A percentile compares a stretch with the other conserved stretches of the same genome.
Evolutionary conservation across 1,140 invertebrate genomes (phyloP).

Genomic region (Latrodectus geometricus): DNA sequence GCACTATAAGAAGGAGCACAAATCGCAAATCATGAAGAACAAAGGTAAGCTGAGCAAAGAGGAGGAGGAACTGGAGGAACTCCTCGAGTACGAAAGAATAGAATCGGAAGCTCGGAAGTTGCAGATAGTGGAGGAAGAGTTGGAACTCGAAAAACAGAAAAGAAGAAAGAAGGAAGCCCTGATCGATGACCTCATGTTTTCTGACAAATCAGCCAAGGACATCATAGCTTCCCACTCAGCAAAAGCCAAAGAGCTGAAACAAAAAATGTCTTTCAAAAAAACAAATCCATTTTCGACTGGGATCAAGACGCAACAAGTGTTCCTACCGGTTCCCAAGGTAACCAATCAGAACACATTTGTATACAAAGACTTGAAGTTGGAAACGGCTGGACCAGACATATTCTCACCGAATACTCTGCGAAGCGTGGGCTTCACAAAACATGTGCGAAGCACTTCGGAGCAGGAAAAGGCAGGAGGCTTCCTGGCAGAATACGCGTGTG

Average conservation of each 20-base stretch:
- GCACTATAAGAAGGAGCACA: constrained; percentile 93
- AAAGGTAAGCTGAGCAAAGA: constrained; percentile 70
- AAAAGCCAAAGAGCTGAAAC: constrained; percentile 74
- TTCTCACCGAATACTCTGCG: constrained; percentile 78
- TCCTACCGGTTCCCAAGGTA: constrained; percentile 75
- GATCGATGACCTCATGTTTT: constrained; percentile 95
- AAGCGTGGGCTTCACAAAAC: constrained; percentile 78
- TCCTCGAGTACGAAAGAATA: constrained; percentile 82
- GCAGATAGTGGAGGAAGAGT: constrained; percentile 75
- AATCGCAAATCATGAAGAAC: constrained; percentile 89
- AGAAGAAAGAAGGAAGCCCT: constrained; percentile 87
- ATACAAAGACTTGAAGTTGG: constrained; percentile 75
- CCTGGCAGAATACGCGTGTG: constrained; percentile 82
- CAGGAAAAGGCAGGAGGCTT: constrained; percentile 90
- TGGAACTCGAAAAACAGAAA: constrained; percentile 84
- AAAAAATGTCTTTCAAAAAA: constrained; percentile 28
- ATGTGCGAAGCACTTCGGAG: constrained; percentile 80
- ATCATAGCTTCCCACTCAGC: constrained; percentile 87
- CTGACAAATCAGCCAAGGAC: constrained; percentile 85
- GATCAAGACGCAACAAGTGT: constrained; percentile 66
- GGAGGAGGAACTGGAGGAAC: constrained; percentile 79
- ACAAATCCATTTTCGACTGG: constrained; percentile 68
- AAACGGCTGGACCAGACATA: constrained; percentile 78
- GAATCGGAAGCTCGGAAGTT: constrained; percentile 71
- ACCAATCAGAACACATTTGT: constrained; percentile 81